phyloP scores from a whole-genome alignment of 2,888 invertebrate species.

The Melieria omissa region DNA sequence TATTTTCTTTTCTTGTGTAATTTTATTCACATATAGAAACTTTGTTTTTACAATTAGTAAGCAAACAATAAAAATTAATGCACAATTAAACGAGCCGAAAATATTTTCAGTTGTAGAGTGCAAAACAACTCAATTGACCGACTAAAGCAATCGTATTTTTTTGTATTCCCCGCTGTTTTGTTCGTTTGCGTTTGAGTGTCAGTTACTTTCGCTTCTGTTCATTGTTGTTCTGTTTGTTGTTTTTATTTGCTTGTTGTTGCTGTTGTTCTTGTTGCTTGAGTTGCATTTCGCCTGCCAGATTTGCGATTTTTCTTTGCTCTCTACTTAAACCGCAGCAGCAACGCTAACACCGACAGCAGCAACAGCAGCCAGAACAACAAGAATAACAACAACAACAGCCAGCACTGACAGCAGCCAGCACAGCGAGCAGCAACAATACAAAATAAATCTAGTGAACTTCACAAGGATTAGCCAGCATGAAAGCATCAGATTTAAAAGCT shows the following conservation, averaged over 20 bases:
- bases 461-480: conserved; percentile 67
- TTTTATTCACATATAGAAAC: no score
- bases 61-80: no score
- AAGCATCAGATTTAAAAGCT: conserved; percentile 66
- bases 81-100: no score
- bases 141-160: no score
- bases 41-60: no score
- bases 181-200: conserved; percentile 16
- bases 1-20: no score
- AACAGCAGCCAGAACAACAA: conserved; percentile 40
- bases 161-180: no score
- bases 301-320: conserved; percentile 41
- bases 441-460: conserved; percentile 63
- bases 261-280: conserved; percentile 29
- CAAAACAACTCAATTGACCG: no score
- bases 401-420: conserved; percentile 47
- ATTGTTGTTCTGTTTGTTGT: conserved; percentile 33
- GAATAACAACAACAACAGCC: conserved; percentile 33
- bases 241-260: conserved; percentile 37
- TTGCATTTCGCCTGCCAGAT: conserved; percentile 61
- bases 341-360: conserved; percentile 35
- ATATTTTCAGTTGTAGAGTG: no score
- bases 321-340: conserved; percentile 24
- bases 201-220: conserved; percentile 32
- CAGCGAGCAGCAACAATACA: no score